phyloP scores from a whole-genome alignment of 2,888 invertebrate genomes.

The Pollenia amentaria region DNA sequence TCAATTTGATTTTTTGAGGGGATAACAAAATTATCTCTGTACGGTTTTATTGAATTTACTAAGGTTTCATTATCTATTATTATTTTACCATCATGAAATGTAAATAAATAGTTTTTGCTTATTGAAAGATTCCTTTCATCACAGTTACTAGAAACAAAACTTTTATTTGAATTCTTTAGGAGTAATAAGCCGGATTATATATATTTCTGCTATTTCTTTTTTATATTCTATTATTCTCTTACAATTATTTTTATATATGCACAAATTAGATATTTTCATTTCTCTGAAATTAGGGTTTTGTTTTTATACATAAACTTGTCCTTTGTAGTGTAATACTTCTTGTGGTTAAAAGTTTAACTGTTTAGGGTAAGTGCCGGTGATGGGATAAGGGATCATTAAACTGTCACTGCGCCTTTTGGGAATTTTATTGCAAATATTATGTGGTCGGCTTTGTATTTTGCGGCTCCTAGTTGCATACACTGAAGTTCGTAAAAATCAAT shows the following conservation, averaged over 20 bases:
- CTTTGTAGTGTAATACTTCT: background rate
- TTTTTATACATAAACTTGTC: background rate
- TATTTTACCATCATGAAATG: too few relatives aligned
- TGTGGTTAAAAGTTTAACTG: constrained; percentile 20
- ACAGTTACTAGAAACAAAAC: too few relatives aligned
- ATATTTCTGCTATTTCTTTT: background rate
- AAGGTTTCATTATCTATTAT: background rate
- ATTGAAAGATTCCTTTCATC: background rate
- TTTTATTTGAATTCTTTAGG: too few relatives aligned
- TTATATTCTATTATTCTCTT: background rate
- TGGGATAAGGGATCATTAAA: constrained; percentile 4
- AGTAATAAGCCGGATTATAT: too few relatives aligned
- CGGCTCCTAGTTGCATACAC: background rate
- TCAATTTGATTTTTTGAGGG: background rate
- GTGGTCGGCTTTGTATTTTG: constrained; percentile 1
- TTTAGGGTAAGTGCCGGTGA: background rate
- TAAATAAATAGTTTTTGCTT: background rate
- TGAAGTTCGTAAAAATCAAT: constrained; percentile 9
- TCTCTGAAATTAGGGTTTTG: background rate
- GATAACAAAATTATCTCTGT: too few relatives aligned
- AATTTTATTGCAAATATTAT: too few relatives aligned
- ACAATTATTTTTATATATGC: constrained; percentile 2
- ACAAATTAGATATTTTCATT: constrained; percentile 1
- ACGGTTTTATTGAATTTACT: too few relatives aligned
- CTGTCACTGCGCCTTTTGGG: background rate